Conservation (phyloP, 2,797 vertebrate genomes). For the Decapterus maruadsi region DNA sequence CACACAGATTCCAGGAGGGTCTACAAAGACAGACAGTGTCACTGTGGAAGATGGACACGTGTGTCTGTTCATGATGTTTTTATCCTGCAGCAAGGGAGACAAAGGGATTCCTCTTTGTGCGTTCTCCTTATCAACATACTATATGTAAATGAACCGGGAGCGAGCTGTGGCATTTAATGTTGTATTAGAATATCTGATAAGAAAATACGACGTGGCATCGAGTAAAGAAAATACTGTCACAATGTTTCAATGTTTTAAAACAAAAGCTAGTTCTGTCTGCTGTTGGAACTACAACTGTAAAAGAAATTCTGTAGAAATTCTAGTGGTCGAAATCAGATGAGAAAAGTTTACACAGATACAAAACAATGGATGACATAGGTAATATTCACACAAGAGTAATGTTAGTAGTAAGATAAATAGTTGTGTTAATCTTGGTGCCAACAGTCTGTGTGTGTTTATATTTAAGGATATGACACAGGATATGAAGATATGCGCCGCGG, state of each 20-base stretch:
- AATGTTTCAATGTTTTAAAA: slow-evolving; percentile 8
- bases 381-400: slow-evolving; percentile 28
- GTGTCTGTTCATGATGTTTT: slow-evolving; percentile 4
- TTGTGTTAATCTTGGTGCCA: slow-evolving; percentile 7
- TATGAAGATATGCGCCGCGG: background rate
- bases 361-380: background rate
- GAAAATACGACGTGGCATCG: background rate
- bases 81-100: slow-evolving; percentile 17
- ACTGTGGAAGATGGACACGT: slow-evolving; percentile 6
- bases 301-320: slow-evolving; percentile 1
- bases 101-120: background rate
- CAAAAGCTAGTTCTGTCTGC: background rate
- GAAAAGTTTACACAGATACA: slow-evolving; percentile 18
- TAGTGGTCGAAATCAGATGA: slow-evolving; percentile 21
- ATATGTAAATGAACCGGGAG: background rate
- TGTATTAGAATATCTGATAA: background rate
- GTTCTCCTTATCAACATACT: background rate
- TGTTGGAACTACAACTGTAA: background rate
- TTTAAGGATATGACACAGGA: background rate
- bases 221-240: background rate
- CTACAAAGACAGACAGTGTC: slow-evolving; percentile 27
- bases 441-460: slow-evolving; percentile 9
- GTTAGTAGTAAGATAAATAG: slow-evolving; percentile 5
- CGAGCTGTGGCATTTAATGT: background rate
- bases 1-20: slow-evolving; percentile 11